A percentile compares a stretch with the other conserved stretches of the same genome.
Evolutionary conservation across 2,113 vertebrate species (phyloP).

Genomic region (Tachuris rubrigastra): DNA sequence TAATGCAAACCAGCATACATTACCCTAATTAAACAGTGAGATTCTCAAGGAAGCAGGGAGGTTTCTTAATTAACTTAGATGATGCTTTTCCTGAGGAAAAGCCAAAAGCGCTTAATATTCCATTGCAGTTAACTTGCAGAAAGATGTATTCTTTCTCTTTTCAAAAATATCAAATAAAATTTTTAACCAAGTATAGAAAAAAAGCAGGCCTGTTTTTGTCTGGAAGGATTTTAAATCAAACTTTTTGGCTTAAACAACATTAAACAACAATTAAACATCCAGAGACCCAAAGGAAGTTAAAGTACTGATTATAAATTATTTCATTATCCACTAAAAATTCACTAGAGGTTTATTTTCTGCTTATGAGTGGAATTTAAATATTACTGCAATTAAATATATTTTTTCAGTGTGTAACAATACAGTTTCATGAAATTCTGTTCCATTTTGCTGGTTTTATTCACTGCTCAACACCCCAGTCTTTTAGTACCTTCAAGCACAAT

Average conservation of each 20-base stretch:
- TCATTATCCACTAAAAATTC: background rate
- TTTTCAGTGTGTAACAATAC: background rate
- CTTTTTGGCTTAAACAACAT: background rate
- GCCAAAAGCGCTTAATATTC: slow-evolving; percentile 21
- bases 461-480: background rate
- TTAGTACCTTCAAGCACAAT: background rate
- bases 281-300: background rate
- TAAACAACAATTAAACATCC: too few relatives aligned
- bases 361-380: background rate
- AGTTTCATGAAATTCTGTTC: background rate
- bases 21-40: slow-evolving; percentile 43
- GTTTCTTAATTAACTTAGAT: slow-evolving; percentile 65
- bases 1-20: background rate
- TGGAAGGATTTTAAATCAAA: background rate
- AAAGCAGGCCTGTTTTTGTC: background rate
- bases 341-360: background rate
- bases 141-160: background rate
- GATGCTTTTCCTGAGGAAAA: slow-evolving; percentile 45
- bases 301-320: background rate
- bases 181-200: background rate
- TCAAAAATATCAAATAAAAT: background rate
- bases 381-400: background rate
- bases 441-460: background rate
- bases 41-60: background rate
- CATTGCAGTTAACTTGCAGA: slow-evolving; percentile 16